Base-by-base conservation (phyloP, 1,140 invertebrate genomes). In the Bombus haemorrhoidalis region DNA sequence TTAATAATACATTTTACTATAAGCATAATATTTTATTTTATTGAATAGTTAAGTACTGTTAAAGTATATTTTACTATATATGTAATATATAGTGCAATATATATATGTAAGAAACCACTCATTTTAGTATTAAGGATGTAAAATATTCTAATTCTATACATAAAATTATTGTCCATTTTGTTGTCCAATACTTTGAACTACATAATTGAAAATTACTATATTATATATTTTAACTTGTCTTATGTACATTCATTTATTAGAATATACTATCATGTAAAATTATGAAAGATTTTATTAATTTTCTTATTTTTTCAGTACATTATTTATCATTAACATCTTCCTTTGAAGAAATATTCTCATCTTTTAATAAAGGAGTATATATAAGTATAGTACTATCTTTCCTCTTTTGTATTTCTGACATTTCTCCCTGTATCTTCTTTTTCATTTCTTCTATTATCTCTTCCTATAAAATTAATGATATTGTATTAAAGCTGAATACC, bases 401-500 rank as follows among this genome's bases (percentile, higher is more conserved):
- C 39, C 22, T 25, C 13, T 0, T 0, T 13, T 8, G 62, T 34
- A 41, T 43, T 10, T 0, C 4, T 92, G 94, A 95, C 0, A 95
- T 83, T 28, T 80, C 93, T 81, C 93, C 90, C 32, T 94, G 88
- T 87, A 96, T 91, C 10, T 95, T 91, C 75, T 96, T 95, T 81
- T 95, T 95, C n/a, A 97, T 95, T 22, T 90, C 86, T 59, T 94
- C 88, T 88, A 95, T 96, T 59, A 97, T 94, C 41, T 92, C 91
- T 89, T 96, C 96, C 96, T 96, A 91, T 34, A 96, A 96, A 79
- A 88, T 85, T 62, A 83, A 87, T 69, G 10, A 34, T 18, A 78
- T 22, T 69, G 28, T 53, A 53, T 2, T 28, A 3, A 22, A 43
- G 2, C 5, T n/a, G 3, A 41, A 71, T 37, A 39, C 28, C 12